phyloP scores from a whole-genome alignment of 2,113 vertebrate species.

The Eolophus roseicapilla region DNA sequence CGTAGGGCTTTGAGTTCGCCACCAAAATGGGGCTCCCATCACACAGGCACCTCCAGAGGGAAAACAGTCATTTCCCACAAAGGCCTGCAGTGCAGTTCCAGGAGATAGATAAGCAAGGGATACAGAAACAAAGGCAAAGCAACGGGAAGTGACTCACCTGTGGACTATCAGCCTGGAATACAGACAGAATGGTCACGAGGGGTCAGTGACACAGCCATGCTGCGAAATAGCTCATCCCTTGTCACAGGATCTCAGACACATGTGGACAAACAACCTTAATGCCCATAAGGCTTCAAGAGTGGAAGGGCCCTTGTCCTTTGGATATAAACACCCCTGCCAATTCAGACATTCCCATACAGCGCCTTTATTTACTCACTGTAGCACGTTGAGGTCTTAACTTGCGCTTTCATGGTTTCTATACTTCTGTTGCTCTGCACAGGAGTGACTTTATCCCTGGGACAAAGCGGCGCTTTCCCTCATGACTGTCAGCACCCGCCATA shows the following conservation, averaged over 20 bases:
- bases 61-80: not conserved
- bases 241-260: not conserved
- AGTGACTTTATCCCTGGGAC: not conserved
- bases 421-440: not conserved
- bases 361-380: not conserved
- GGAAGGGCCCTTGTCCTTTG: not conserved
- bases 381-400: not conserved
- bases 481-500: not conserved
- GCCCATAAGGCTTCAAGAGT: not conserved
- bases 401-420: not conserved
- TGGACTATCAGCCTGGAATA: not conserved
- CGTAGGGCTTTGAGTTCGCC: not conserved
- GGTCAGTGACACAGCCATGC: not conserved
- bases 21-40: not conserved
- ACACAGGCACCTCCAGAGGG: not conserved
- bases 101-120: not conserved
- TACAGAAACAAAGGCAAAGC: not conserved
- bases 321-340: not conserved
- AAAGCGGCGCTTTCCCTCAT: not conserved
- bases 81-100: not conserved
- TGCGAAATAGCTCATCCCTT: not conserved
- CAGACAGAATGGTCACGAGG: not conserved
- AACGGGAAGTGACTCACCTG: conserved; percentile 45
- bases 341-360: accelerated
- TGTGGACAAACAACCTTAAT: not conserved